These are phyloP conservation scores for Manis javanica DNA, from an alignment of 2,797 vertebrate species.

Conservation along the genomic window DNA sequence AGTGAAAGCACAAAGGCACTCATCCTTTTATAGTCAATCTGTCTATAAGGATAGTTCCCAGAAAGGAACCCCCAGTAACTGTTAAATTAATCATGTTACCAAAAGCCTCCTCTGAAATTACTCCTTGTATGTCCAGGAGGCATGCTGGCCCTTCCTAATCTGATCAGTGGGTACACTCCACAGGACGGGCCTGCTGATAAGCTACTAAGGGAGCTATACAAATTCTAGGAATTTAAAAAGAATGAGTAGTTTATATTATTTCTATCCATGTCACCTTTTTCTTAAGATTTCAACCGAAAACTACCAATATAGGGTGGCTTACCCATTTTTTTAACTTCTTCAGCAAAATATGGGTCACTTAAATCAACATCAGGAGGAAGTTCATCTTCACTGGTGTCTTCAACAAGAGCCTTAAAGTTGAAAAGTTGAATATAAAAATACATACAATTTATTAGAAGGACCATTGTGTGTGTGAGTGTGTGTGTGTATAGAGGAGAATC, in stretches of 20 bases:
- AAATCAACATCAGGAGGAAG: conserved; percentile 94
- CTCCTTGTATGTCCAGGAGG: neutral
- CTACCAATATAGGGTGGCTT: conserved; percentile 48
- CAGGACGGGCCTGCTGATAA: neutral
- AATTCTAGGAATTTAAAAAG: conserved; percentile 37
- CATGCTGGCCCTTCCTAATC: neutral
- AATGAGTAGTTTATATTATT: neutral
- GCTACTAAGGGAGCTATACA: neutral
- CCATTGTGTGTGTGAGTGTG: no score
- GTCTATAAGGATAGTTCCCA: neutral
- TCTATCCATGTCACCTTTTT: neutral
- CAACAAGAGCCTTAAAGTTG: conserved; percentile 81
- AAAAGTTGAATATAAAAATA: conserved; percentile 66
- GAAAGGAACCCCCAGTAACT: neutral
- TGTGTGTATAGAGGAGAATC: neutral
- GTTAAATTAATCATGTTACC: neutral
- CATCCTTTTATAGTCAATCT: neutral
- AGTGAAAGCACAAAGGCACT: neutral
- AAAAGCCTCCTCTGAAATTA: conserved; percentile 5
- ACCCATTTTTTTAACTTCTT: conserved; percentile 91
- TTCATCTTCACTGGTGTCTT: conserved; percentile 91
- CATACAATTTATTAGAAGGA: conserved; percentile 19
- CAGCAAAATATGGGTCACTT: conserved; percentile 93
- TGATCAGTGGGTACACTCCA: neutral
- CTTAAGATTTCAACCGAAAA: conserved; percentile 48